Conservation (phyloP, 1,140 invertebrate species). For the Listronotus oregonensis region DNA sequence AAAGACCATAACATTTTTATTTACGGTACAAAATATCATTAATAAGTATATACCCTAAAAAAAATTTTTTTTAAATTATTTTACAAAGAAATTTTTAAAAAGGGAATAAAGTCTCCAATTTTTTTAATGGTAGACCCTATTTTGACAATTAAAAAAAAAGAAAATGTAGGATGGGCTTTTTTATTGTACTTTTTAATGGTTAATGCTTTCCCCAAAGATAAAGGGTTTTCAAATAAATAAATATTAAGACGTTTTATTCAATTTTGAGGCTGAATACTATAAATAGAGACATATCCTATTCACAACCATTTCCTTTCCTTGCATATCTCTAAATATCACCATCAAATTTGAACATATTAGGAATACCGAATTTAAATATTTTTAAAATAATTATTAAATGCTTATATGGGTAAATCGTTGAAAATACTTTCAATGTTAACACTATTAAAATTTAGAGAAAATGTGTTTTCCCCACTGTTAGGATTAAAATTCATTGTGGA, state of each 20-base stretch:
- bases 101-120: conserved; percentile 4
- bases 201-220: too few species aligned
- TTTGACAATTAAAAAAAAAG: conserved; percentile 22
- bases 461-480: not conserved
- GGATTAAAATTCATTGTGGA: not conserved
- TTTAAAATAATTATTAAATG: not conserved
- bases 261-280: conserved; percentile 23
- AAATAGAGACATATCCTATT: conserved; percentile 25
- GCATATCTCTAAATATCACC: conserved; percentile 27
- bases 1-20: conserved; percentile 16
- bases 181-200: conserved; percentile 21
- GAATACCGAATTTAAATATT: conserved; percentile 9
- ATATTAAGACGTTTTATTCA: conserved; percentile 11
- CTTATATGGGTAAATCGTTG: not conserved
- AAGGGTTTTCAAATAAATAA: too few species aligned
- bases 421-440: conserved; percentile 3
- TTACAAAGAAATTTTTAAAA: too few species aligned
- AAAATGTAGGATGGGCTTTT: conserved; percentile 28
- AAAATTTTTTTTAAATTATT: not conserved
- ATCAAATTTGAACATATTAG: conserved; percentile 7
- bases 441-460: not conserved
- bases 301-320: conserved; percentile 6
- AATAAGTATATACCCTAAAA: not conserved
- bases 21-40: conserved; percentile 35
- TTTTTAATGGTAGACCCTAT: conserved; percentile 32